Base-by-base conservation (phyloP, 1,140 invertebrate species). In the Carcinoscorpius rotundicauda region DNA sequence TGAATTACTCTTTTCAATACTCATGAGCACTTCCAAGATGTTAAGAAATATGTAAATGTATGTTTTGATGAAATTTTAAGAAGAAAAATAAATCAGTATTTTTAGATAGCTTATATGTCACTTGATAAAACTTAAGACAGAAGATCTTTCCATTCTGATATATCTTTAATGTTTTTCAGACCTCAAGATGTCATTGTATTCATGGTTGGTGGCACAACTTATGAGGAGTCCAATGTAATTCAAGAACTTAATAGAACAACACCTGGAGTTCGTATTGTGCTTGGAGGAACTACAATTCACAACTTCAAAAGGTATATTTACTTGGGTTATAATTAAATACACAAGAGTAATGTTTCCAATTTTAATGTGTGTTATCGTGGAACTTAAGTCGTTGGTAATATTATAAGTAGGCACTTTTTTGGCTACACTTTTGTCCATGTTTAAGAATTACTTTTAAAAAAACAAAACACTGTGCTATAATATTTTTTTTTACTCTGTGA, bases 201-300 rank as follows among this genome's bases (percentile, higher is more conserved):
- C 74, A 87, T 97, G 29, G 84, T 98, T 68, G 97, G 97, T 48
- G 97, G 97, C n/a, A 82, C 87, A 29, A 99, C 97, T 0, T 98
- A 96, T 74, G 97, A 98, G 77, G 97, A 99, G 80, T 87, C 93
- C 3, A 75, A 91, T 4, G 83, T 85, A 59, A 87, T 98, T 5
- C 85, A 97, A 77, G 84, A 87, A 75, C 78, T 95, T 66, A 91
- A 97, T 78, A 83, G 87, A 78, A 80, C 72, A 52, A 83, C 85
- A 72, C 82, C 84, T 9, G 87, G 86, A 5, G 85, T 88, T 52
- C 83, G 85, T 72, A 84, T 98, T 51, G 81, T 98, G 63, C 79
- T 98, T 0, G 95, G 94, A 51, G 92, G 91, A 55, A 96, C 93
- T 4, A 86, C 84, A 1, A 82, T 98, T 51, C 95, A 97, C 74